Evolutionary conservation across 1,140 invertebrate genomes (phyloP), one percentile per base, ranked within the genome.

Genomic region (Uloborus diversus): DNA sequence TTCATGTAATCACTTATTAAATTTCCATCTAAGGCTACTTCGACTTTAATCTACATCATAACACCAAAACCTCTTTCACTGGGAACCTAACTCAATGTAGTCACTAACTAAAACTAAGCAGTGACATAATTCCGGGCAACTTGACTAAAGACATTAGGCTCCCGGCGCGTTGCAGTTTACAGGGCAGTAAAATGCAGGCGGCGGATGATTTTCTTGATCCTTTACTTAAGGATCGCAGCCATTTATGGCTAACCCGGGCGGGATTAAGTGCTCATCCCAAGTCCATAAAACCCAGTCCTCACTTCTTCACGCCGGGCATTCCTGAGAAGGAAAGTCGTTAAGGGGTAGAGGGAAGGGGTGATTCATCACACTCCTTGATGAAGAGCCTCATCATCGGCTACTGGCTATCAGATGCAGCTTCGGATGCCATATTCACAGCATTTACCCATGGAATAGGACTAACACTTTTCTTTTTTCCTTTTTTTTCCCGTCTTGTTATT

Each of bases 201-300:
- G 57, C 57, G 25, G 70, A 75, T 75, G 70, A 62, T 75, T 75
- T 75, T 59, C 70, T 75, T 62, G 59, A 62, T 64, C 70, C 70
- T 47, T 62, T 62, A 47, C 59, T 75, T 62, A 75, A 62, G 37
- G 57, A 64, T 51, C 27, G 37, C 3, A 59, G 42, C 70, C 70
- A 75, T 75, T 75, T 75, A 75, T 75, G 70, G 70, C 70, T 75
- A 75, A 75, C 70, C 70, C 70, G 37, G 70, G 37, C 70, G 49
- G 70, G 70, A 75, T 75, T 75, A 75, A 75, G 70, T 75, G 70
- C 70, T 75, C 70, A 75, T 75, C 70, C 70, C 23, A 75, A 62
- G 57, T 28, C 57, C 70, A 75, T 75, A 75, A 75, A 75, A 75
- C 70, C 70, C 70, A 25, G 33, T 13, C 30, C 14, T 42, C 35